A percentile compares a stretch with the other conserved stretches of the same genome.
Evolutionary conservation across 2,113 vertebrate genomes (phyloP).

Genomic region (Genyomyrus donnyi): DNA sequence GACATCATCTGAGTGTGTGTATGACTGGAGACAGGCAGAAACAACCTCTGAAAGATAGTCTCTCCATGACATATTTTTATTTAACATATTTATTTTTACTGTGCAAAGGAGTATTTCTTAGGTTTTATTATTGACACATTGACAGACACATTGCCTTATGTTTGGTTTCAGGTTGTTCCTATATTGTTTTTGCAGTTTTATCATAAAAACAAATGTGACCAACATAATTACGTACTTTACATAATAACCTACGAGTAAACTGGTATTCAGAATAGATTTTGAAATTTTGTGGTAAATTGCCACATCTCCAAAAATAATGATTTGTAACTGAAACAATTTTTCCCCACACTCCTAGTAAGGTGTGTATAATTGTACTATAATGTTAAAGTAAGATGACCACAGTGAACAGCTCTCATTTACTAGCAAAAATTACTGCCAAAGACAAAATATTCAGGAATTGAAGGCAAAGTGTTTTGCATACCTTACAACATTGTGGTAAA

Average conservation of each 20-base stretch:
- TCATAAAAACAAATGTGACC: background rate
- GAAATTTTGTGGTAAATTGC: background rate
- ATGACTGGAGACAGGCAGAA: background rate
- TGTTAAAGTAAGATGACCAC: background rate
- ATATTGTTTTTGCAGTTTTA: background rate
- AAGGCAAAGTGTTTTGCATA: background rate
- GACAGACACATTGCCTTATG: background rate
- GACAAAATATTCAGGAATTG: background rate
- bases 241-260: background rate
- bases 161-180: background rate
- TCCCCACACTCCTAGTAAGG: background rate
- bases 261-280: background rate
- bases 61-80: background rate
- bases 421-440: background rate
- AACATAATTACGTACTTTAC: background rate
- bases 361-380: background rate
- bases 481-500: background rate
- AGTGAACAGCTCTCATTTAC: background rate
- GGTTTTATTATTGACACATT: background rate
- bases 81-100: background rate
- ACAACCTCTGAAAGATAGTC: background rate
- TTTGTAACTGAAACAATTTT: background rate
- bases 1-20: background rate
- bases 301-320: background rate
- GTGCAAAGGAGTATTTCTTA: background rate